phyloP scores from a whole-genome alignment of 2,113 vertebrate genomes.

The Ceyx cyanopectus region DNA sequence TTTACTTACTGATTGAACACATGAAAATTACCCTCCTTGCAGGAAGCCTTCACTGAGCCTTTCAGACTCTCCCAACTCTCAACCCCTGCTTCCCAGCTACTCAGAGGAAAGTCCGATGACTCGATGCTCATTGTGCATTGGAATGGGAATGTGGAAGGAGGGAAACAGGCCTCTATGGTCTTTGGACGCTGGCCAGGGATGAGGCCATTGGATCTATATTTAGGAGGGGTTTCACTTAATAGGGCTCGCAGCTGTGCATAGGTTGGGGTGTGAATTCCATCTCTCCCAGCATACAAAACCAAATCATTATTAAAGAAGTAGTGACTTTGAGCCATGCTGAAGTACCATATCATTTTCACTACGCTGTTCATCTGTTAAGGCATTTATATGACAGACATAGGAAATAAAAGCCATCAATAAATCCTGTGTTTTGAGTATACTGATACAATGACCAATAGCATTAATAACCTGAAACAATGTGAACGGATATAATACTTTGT shows the following conservation, averaged over 20 bases:
- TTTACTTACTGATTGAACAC: conserved; percentile 33
- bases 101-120: background rate
- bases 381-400: conserved; percentile 76
- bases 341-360: conserved; percentile 63
- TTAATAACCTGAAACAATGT: conserved; percentile 63
- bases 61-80: background rate
- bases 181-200: conserved; percentile 62
- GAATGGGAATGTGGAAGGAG: conserved; percentile 39
- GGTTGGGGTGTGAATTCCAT: conserved; percentile 70
- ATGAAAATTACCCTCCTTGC: background rate
- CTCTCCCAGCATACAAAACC: conserved; percentile 35
- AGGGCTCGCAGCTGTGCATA: conserved; percentile 68
- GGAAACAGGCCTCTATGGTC: conserved; percentile 31
- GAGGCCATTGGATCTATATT: conserved; percentile 68
- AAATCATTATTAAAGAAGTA: conserved; percentile 66
- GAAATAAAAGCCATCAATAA: conserved; percentile 76
- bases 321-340: conserved; percentile 38
- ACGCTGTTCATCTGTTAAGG: conserved; percentile 76
- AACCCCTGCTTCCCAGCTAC: background rate
- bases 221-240: conserved; percentile 70
- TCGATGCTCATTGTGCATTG: fast-evolving
- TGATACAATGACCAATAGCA: conserved; percentile 50
- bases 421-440: conserved; percentile 63
- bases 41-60: background rate
- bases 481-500: conserved; percentile 58